phyloP scores from a whole-genome alignment of 2,888 invertebrate genomes.

The Panopea generosa region DNA sequence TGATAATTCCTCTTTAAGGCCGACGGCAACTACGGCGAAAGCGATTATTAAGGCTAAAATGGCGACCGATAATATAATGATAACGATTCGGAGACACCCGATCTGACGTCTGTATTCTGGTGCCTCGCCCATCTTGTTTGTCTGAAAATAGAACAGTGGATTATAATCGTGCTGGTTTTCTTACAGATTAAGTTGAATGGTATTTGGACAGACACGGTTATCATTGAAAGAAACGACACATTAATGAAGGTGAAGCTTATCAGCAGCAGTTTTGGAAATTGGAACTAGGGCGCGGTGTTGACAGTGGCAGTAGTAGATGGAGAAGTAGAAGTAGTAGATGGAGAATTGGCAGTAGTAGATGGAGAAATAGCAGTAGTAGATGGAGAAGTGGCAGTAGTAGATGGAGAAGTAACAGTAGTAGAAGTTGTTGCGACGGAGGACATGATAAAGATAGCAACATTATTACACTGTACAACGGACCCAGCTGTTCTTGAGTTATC shows the following conservation, averaged over 20 bases:
- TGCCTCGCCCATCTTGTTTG: not conserved
- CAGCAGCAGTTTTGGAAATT: no score
- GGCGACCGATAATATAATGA: not conserved
- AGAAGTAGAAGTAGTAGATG: not conserved
- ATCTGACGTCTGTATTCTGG: not conserved
- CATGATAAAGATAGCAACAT: not conserved
- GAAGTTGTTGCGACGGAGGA: not conserved
- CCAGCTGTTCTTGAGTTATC: not conserved
- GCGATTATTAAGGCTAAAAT: not conserved
- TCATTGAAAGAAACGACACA: no score
- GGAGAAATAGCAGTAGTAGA: no score
- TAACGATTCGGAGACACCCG: not conserved
- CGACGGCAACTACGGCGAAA: not conserved
- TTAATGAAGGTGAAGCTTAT: no score
- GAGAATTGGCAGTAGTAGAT: not conserved
- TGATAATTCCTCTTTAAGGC: not conserved
- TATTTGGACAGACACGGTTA: no score
- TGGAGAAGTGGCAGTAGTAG: no score
- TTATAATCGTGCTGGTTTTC: no score
- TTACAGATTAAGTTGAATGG: no score
- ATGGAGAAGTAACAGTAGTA: constrained; percentile 1
- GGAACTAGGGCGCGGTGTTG: no score
- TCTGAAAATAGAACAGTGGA: no score
- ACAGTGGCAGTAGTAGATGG: no score
- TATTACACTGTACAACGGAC: not conserved